Base-by-base conservation (phyloP, 2,113 vertebrate genomes). In the Hypocryptadius cinnamomeus region DNA sequence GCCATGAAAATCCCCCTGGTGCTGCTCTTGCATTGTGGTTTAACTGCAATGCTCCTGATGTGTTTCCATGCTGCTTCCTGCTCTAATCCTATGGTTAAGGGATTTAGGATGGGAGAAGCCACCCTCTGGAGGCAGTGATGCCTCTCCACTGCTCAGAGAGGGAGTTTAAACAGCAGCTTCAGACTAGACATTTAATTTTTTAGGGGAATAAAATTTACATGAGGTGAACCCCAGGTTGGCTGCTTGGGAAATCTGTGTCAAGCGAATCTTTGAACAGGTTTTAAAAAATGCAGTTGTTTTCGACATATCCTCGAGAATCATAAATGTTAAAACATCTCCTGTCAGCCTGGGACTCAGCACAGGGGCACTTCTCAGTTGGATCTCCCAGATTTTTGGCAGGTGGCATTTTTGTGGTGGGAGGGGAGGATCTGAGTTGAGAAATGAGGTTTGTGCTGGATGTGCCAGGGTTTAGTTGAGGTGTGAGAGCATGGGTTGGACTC, bases 181-280 rank as follows among this genome's bases (percentile, higher is more conserved):
- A 92, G 87, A 64, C 48, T 5, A 87, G 85, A 50, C 27, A 21
- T 30, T 91, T 37, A 91, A 92, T 84, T 74, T 94, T 94, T 93
- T 66, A 92, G 39, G 80, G 20, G 65, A 54, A 91, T 93, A 91
- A 95, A 91, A 90, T 74, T 81, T 77, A 35, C 77, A 90, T 84
- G 89, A 93, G 80, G 80, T 63, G 84, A 93, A 81, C 39, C 35
- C 68, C 39, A 59, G 77, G 33, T 61, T 78, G 89, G 28, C 87
- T 92, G 69, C 85, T 72, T n/a, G 84, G 77, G 76, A 95, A 87
- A 82, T 79, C 39, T 31, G 64, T 28, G 56, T 68, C 76, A 51
- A 68, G 83, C 14, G 28, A 70, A 63, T 15, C 82, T 60, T 79
- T 51, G 56, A 91, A 72, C 4, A 9, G 66, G 35, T 51, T 50